Conservation (phyloP, 2,888 invertebrate genomes). For the Matsumyia berberina region DNA sequence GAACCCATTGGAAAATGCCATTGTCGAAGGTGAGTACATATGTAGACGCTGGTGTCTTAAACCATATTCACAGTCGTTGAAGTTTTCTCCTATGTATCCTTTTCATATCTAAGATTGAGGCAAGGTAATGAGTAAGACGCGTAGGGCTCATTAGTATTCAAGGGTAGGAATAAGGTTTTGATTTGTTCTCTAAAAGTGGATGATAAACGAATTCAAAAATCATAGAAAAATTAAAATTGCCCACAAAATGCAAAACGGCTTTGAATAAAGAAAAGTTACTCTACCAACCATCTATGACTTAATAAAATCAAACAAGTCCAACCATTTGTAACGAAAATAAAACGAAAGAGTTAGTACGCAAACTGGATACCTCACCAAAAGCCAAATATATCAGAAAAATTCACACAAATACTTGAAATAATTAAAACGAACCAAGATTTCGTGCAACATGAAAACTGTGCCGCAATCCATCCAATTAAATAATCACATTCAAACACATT, state of each 20-base stretch:
- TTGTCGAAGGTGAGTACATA: too few species aligned
- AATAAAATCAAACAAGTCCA: not conserved
- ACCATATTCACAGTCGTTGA: too few species aligned
- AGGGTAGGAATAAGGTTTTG: too few species aligned
- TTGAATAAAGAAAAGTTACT: not conserved
- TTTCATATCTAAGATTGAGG: too few species aligned
- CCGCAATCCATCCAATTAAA: constrained; percentile 61
- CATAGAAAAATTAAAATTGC: too few species aligned
- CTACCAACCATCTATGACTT: not conserved
- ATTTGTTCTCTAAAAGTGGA: too few species aligned
- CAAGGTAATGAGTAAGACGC: too few species aligned
- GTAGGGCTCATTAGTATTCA: too few species aligned
- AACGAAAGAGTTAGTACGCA: constrained; percentile 38
- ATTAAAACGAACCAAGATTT: constrained; percentile 39
- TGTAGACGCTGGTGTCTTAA: too few species aligned
- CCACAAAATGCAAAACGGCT: not conserved
- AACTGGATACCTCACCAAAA: constrained; percentile 27
- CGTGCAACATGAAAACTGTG: constrained; percentile 52
- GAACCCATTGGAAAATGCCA: too few species aligned
- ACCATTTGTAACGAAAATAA: constrained; percentile 11
- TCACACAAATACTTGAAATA: constrained; percentile 33
- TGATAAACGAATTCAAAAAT: too few species aligned
- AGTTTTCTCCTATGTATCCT: too few species aligned
- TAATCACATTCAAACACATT: constrained; percentile 68
- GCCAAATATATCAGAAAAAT: not conserved